phyloP scores from a whole-genome alignment of 2,888 invertebrate genomes.

The Rhogogaster chlorosoma region DNA sequence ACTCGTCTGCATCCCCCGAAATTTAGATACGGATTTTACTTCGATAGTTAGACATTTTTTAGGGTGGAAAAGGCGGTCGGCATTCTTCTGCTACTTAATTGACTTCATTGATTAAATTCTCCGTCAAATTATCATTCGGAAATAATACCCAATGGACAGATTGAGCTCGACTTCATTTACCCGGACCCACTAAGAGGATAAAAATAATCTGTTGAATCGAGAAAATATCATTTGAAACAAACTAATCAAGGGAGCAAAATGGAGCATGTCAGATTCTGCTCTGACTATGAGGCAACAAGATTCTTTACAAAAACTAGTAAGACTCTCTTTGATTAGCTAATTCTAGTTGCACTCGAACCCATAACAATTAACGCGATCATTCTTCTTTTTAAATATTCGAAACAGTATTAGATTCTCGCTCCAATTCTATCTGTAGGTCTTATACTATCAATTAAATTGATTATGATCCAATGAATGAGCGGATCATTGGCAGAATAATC shows the following conservation, averaged over 20 bases:
- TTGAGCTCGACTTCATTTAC: neutral
- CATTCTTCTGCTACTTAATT: neutral
- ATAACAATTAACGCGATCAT: neutral
- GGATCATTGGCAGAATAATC: neutral
- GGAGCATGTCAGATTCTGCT: neutral
- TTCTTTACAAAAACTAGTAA: neutral
- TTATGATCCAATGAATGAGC: neutral
- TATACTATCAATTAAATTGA: neutral
- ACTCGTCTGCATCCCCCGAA: neutral
- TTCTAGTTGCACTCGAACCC: neutral
- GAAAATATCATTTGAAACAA: no score
- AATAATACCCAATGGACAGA: neutral
- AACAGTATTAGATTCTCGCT: neutral
- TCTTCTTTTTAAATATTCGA: neutral
- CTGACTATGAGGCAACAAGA: neutral
- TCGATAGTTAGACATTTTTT: neutral
- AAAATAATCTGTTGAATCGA: neutral
- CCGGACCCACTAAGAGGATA: no score
- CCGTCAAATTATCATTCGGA: neutral
- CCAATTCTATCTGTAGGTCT: neutral
- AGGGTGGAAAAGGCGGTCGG: neutral
- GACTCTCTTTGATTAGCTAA: neutral
- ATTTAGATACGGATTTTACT: neutral
- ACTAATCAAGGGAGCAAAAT: neutral
- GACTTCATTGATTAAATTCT: neutral